Evolutionary conservation across 2,797 vertebrate species (phyloP), one percentile per base, ranked within the genome.

Genomic region (Bucorvus abyssinicus): DNA sequence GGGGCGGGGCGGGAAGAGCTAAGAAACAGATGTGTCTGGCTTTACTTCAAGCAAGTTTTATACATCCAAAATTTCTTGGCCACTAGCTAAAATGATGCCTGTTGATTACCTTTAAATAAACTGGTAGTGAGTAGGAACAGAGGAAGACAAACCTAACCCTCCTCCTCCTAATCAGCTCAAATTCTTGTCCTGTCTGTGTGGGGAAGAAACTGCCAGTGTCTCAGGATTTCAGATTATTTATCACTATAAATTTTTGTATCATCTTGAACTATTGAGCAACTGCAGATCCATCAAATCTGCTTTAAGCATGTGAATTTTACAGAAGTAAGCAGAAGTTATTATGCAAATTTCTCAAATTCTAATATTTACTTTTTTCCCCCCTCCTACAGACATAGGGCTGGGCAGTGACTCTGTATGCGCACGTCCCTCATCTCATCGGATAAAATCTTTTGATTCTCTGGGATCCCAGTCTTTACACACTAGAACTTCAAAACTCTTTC

Each of bases 401-500:
- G 99, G 98, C 93, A 99, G 99, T 79, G 99, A 99, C 95, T 99
- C 99, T 21, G 98, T 99, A 97, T 99, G 99, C 7, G 97, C 98
- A 60, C 99, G 99, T 65, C 98, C 99, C 56, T 99, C 99, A 26
- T 99, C 99, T 89, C 98, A 98, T 85, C 98, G 99, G 85, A 99
- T 99, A 97, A 99, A 99, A 96, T 99, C 99, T 3, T 99, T 99
- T 15, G 99, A 99, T 97, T 99, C 99, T 10, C 98, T 99, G 95
- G 98, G 98, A 96, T 98, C 98, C 65, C 99, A 99, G 96, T 97
- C 99, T 95, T 98, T 98, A 38, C 98, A 99, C 87, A 97, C 98
- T 53, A 98, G 99, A 94, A 98, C 99, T 96, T 99, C 99, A 95
- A 99, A 99, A 98, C 98, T 98, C 95, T 98, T 99, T 96, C 98